A percentile compares a stretch with the other conserved stretches of the same genome.
These are phyloP conservation scores for Mystacornis crossleyi DNA, from an alignment of 2,113 vertebrate genomes.

Conservation along the genomic window DNA sequence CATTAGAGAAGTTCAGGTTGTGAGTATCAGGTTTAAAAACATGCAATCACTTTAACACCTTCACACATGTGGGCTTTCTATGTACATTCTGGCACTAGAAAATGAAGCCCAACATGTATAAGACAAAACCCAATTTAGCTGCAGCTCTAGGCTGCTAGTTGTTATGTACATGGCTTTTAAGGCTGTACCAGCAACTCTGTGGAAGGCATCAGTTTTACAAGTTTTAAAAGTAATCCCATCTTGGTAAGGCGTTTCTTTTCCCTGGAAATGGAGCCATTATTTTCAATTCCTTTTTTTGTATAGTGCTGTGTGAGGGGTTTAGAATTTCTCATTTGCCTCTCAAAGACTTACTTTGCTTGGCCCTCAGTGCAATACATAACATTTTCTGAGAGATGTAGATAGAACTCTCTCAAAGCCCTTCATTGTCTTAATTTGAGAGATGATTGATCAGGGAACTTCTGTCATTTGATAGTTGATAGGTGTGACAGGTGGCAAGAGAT, in stretches of 20 bases:
- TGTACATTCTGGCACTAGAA: not conserved
- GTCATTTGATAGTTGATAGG: not conserved
- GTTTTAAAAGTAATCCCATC: not conserved
- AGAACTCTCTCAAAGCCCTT: slow-evolving; percentile 34
- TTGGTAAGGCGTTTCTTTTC: not conserved
- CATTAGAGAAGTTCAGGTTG: not conserved
- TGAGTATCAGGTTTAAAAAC: not conserved
- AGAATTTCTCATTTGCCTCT: not conserved
- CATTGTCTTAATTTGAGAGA: slow-evolving; percentile 41
- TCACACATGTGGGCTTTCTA: accelerated
- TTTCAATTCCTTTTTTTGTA: not conserved
- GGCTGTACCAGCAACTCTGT: not conserved
- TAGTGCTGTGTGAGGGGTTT: slow-evolving; percentile 22
- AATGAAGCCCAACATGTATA: accelerated
- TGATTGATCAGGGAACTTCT: not conserved
- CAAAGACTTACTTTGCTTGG: not conserved
- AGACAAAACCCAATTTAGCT: not conserved
- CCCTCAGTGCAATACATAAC: not conserved
- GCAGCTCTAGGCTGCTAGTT: not conserved
- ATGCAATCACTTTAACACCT: not conserved
- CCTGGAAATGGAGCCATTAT: not conserved
- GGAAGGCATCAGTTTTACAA: not conserved
- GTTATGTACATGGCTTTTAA: not conserved
- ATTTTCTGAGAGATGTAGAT: slow-evolving; percentile 49
- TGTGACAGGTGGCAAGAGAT: not conserved